phyloP scores from a whole-genome alignment of 1,140 invertebrate species.

The Eueides isabella region DNA sequence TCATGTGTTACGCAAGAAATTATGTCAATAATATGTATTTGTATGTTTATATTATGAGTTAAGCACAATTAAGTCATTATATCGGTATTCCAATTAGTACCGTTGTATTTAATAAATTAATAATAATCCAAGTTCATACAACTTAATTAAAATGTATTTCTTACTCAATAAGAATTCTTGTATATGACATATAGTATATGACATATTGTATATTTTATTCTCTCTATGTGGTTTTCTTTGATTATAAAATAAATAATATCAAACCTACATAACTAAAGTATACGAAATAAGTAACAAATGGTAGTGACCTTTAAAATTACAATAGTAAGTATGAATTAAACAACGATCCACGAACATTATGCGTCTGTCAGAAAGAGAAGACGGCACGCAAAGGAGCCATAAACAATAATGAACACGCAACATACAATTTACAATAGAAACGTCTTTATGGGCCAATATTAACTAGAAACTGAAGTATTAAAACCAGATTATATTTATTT shows the following conservation, averaged over 20 bases:
- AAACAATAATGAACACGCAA: conserved; percentile 44
- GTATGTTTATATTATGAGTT: conserved; percentile 3
- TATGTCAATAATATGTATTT: conserved; percentile 6
- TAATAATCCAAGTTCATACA: conserved; percentile 17
- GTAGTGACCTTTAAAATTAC: conserved; percentile 41
- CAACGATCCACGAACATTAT: conserved; percentile 50
- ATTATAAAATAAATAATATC: no score
- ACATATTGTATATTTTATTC: no score
- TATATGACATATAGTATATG: no score
- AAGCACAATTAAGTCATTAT: conserved; percentile 30
- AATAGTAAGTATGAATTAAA: conserved; percentile 50
- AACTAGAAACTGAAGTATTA: conserved; percentile 21
- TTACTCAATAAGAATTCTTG: neutral
- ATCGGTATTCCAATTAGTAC: conserved; percentile 32
- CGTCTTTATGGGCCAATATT: neutral
- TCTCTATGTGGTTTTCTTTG: no score
- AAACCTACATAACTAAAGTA: no score
- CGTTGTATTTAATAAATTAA: conserved; percentile 27
- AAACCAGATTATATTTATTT: neutral
- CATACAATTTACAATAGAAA: conserved; percentile 26
- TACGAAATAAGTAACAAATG: conserved; percentile 24
- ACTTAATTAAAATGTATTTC: conserved; percentile 1
- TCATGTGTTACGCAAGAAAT: conserved; percentile 3
- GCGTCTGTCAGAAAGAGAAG: conserved; percentile 45
- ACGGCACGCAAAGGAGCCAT: conserved; percentile 46